Base-by-base conservation (phyloP, 2,888 invertebrate species). In the Acleris laterana region DNA sequence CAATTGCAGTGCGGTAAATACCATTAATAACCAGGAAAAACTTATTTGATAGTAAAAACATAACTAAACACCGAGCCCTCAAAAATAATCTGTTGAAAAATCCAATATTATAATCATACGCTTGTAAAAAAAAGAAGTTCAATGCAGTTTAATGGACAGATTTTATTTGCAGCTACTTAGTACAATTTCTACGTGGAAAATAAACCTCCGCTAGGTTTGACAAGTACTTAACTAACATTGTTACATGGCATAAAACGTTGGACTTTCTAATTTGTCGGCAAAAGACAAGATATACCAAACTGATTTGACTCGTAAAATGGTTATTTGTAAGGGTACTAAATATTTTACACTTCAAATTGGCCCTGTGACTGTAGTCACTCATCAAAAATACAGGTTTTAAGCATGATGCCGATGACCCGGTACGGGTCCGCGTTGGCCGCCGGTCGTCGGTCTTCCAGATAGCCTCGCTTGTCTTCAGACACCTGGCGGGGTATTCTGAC, bases 391-490 rank as follows among this genome's bases (percentile, higher is more conserved):
- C 96, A 96, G 46, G 98, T 98, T 79, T 96, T 95, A 20, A 98
- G 94, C 74, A 98, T 92, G 59, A 96, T 96, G 79, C 96, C 95
- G 61, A 96, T 94, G 42, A 98, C 96, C 4, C 96, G 93, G 83
- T 98, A 98, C 0, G 98, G 98, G 90, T 98, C 98, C 80, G 97
- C 98, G 84, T 98, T 98, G 72, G 97, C 96, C 48, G 97, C 95
- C 16, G 98, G 98, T 69, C 99, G 94, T 61, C 99, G 94, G 89
- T 99, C 99, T 88, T 99, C 99, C 69, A 99, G 93, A 82, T 99
- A 99, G 0, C 99, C 99, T 77, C 96, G 96, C 80, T 97, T 97
- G 42, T 98, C 97, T 77, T 98, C 98, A 3, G 97, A 97, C 57
- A 98, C 98, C 68, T 96, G 96, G 3, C 98, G 95, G 0, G 99